These are phyloP conservation scores for Ommatoiulus sabulosus DNA, from an alignment of 2,888 invertebrate species.

Conservation along the genomic window DNA sequence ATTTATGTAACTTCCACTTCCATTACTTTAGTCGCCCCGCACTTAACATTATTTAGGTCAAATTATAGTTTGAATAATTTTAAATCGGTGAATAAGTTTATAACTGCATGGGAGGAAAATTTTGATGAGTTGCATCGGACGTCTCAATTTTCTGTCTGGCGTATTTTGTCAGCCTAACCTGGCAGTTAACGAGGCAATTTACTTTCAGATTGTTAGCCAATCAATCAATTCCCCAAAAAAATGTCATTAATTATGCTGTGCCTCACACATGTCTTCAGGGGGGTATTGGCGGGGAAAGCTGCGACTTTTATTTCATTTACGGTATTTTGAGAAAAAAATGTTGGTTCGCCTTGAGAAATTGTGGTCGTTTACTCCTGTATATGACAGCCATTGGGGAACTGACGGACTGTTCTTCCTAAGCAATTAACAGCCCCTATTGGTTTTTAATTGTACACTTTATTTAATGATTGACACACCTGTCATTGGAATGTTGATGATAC, in stretches of 20 bases:
- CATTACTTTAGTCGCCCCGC: neutral
- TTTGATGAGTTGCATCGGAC: neutral
- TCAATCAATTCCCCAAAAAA: conserved; percentile 20
- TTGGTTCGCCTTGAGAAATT: neutral
- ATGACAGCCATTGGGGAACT: neutral
- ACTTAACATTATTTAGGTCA: neutral
- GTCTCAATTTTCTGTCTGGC: neutral
- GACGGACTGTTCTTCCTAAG: neutral
- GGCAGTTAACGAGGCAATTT: conserved; percentile 29
- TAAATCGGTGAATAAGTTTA: neutral
- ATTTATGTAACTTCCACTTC: neutral
- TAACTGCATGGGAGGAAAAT: neutral
- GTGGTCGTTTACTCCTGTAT: neutral
- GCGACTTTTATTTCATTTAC: neutral
- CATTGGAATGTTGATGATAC: too few species aligned
- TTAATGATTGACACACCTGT: too few species aligned
- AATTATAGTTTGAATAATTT: neutral
- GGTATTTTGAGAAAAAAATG: neutral
- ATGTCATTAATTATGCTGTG: neutral
- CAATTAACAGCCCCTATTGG: neutral
- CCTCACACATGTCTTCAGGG: neutral
- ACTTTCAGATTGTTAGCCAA: neutral
- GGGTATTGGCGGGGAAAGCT: neutral
- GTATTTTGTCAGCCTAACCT: neutral
- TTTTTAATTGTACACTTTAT: neutral